A percentile compares a stretch with the other conserved stretches of the same genome.
These are phyloP conservation scores for Ornithoptera priamus DNA, from an alignment of 2,888 invertebrate species.

Conservation along the genomic window DNA sequence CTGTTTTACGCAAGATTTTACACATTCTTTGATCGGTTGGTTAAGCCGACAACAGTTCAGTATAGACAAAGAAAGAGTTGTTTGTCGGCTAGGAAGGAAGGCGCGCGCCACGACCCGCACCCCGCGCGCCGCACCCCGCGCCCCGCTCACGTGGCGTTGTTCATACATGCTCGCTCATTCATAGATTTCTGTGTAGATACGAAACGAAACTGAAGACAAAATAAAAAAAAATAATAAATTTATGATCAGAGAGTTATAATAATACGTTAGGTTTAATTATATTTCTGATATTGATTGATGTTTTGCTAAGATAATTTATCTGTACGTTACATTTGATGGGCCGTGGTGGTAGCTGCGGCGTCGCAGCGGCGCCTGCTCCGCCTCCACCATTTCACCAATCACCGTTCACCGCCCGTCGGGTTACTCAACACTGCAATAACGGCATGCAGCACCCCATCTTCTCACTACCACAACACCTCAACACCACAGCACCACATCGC, in stretches of 20 bases:
- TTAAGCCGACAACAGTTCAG: no score
- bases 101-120: constrained; percentile 51
- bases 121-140: constrained; percentile 45
- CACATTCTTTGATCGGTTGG: no score
- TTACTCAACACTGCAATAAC: background rate
- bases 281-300: constrained; percentile 78
- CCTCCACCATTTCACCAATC: background rate
- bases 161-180: constrained; percentile 56
- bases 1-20: no score
- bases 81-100: constrained; percentile 37
- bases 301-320: constrained; percentile 78
- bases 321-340: constrained; percentile 66
- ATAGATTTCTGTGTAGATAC: constrained; percentile 49
- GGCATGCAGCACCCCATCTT: background rate
- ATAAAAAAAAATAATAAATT: constrained; percentile 48
- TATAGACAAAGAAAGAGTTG: background rate
- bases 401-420: constrained; percentile 5
- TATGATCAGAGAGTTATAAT: constrained; percentile 74
- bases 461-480: no score
- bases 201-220: constrained; percentile 63
- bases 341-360: constrained; percentile 42
- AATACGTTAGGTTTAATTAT: constrained; percentile 78
- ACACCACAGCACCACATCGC: no score
- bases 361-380: constrained; percentile 41
- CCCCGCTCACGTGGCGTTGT: constrained; percentile 54